phyloP scores from a whole-genome alignment of 2,113 vertebrate species.

The Misgurnus mizolepis region DNA sequence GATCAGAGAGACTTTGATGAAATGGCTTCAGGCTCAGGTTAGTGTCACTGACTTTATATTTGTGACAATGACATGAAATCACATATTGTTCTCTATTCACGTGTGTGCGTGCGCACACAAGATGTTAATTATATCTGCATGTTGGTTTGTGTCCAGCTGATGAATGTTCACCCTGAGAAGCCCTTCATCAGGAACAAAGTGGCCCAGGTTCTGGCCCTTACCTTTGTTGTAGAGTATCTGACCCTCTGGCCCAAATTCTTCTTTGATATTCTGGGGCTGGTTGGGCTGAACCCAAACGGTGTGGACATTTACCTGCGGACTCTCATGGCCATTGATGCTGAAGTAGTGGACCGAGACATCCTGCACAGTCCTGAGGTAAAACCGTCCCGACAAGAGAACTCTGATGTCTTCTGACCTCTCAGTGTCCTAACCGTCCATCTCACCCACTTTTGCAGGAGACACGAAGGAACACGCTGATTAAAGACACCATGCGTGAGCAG shows the following conservation, averaged over 20 bases:
- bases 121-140: neutral
- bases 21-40: slow-evolving; percentile 96
- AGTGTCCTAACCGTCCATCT: neutral
- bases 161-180: slow-evolving; percentile 89
- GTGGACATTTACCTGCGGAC: slow-evolving; percentile 94
- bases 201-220: slow-evolving; percentile 95
- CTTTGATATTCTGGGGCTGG: slow-evolving; percentile 91
- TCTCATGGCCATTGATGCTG: slow-evolving; percentile 95
- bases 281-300: slow-evolving; percentile 89
- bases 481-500: slow-evolving; percentile 94
- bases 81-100: neutral
- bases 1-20: slow-evolving; percentile 92
- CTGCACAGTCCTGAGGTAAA: slow-evolving; percentile 88
- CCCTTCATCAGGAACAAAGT: slow-evolving; percentile 98
- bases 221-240: slow-evolving; percentile 93
- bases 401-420: neutral
- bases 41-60: neutral
- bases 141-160: slow-evolving; percentile 74
- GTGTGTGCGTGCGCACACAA: neutral
- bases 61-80: too few species aligned
- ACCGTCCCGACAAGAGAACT: neutral
- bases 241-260: slow-evolving; percentile 98
- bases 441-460: slow-evolving; percentile 78
- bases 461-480: slow-evolving; percentile 92
- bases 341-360: slow-evolving; percentile 94